Conservation (phyloP, 2,113 vertebrate genomes). For the Tenrec ecaudatus region DNA sequence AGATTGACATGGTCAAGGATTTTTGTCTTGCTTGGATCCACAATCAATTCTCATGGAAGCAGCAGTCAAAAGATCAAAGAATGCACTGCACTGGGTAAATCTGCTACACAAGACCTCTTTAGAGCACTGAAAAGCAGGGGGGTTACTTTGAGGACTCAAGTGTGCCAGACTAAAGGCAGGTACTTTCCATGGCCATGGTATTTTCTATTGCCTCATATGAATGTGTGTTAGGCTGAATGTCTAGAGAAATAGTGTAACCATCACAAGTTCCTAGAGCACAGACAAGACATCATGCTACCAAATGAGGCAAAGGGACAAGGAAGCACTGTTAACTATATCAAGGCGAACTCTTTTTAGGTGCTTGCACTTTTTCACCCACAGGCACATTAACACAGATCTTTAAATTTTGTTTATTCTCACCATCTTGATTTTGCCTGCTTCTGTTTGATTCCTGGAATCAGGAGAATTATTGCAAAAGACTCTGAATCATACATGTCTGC, state of each 20-base stretch:
- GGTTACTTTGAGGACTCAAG: neutral
- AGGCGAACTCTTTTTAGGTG: neutral
- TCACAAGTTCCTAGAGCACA: neutral
- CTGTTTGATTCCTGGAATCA: neutral
- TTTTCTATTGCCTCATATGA: conserved; percentile 37
- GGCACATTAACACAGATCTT: neutral
- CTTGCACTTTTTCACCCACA: neutral
- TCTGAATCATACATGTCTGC: no score
- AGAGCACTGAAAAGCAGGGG: no score
- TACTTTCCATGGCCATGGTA: conserved; percentile 5
- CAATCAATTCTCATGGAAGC: no score
- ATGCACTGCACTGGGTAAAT: no score
- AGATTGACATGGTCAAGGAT: no score
- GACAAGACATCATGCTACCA: neutral
- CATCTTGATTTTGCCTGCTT: neutral
- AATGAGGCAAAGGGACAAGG: neutral
- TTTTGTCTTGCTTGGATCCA: no score
- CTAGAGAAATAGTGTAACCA: neutral
- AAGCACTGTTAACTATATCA: neutral
- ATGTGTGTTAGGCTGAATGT: neutral
- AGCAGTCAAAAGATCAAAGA: no score
- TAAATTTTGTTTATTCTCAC: neutral
- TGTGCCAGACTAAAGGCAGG: neutral
- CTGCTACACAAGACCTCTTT: no score
- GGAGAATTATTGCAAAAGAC: neutral